Percentiles rank a stretch among this genome's conserved stretches.
Evolutionary conservation across 2,113 vertebrate genomes (phyloP).

Genomic region (Syngnathus floridae): DNA sequence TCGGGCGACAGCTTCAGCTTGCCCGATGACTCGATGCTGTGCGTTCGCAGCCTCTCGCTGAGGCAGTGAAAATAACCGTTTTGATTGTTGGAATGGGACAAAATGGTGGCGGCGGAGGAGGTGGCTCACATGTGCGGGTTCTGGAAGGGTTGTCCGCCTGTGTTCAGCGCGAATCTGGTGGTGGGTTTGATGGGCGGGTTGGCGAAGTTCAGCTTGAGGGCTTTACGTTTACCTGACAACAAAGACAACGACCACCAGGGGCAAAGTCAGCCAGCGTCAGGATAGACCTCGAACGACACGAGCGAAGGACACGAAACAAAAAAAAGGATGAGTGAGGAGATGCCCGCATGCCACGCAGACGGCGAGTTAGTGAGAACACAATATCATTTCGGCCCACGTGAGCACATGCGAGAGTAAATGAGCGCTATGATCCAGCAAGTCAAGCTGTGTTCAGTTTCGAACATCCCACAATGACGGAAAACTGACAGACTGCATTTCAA

Average conservation of each 20-base stretch:
- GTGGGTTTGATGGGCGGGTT: constrained; percentile 95
- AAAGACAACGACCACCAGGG: constrained; percentile 23
- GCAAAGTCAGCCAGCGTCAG: neutral
- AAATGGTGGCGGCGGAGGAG: neutral
- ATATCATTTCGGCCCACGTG: neutral
- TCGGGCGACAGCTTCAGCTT: constrained; percentile 98
- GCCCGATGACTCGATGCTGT: constrained; percentile 98
- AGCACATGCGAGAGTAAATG: neutral
- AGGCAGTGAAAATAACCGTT: neutral
- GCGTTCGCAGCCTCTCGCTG: constrained; percentile 93
- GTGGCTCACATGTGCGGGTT: constrained; percentile 93
- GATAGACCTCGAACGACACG: neutral
- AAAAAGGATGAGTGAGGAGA: neutral
- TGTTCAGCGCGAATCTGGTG: constrained; percentile 90
- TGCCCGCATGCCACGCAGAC: neutral
- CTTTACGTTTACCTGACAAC: constrained; percentile 96
- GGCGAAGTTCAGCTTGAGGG: constrained; percentile 98
- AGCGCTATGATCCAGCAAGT: neutral
- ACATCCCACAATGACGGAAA: neutral
- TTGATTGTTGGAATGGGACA: no score
- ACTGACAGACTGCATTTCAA: neutral
- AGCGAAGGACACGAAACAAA: neutral
- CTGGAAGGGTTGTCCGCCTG: constrained; percentile 86
- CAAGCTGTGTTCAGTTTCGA: neutral
- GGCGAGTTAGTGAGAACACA: neutral